Base-by-base conservation (phyloP, 2,888 invertebrate genomes). In the Andrena trimmerana region DNA sequence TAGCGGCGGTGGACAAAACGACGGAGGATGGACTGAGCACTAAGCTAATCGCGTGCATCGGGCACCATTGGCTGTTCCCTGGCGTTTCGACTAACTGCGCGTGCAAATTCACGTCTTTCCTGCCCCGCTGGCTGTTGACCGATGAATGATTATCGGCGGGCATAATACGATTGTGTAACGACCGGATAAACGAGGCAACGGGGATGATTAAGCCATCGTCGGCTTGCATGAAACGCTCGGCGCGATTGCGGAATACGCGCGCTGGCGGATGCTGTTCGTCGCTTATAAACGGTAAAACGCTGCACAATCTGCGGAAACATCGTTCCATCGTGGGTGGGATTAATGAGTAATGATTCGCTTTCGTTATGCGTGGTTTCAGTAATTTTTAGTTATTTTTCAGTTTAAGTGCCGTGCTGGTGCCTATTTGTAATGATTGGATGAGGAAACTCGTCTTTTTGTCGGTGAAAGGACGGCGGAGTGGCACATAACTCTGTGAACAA, bases 91-190 rank as follows among this genome's bases (percentile, higher is more conserved):
- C 62, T 62, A n/a, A 50, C 50, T 20, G 16, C 52, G 29, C 48
- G 52, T 24, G 5, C 16, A 10, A 67, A 71, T 62, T 63, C 62
- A 42, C 65, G 65, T 77, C 68, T 80, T 69, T 74, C 20, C 52
- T 54, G 54, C 52, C n/a, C 68, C 57, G 13, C 67, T 52, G 65
- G 59, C 42, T 42, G 75, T 62, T 59, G 74, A 69, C 50, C 68
- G 65, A 27, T 60, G 71, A 65, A 57, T 69, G 84, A 86, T 86
- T 86, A 87, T 83, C 73, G 81, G n/a, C 75, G 24, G 50, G 36
- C 78, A 48, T 78, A 81, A 87, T 88, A 57, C 75, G 81, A 88
- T 88, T 79, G 86, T n/a, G 83, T 78, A 83, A 87, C 73, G 68
- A 59, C 66, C 74, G 86, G 69, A 67, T 68, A 78, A 85, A 83